Evolutionary conservation across 2,113 vertebrate genomes (phyloP), one percentile per base, ranked within the genome.

Genomic region (Phainopepla nitens): DNA sequence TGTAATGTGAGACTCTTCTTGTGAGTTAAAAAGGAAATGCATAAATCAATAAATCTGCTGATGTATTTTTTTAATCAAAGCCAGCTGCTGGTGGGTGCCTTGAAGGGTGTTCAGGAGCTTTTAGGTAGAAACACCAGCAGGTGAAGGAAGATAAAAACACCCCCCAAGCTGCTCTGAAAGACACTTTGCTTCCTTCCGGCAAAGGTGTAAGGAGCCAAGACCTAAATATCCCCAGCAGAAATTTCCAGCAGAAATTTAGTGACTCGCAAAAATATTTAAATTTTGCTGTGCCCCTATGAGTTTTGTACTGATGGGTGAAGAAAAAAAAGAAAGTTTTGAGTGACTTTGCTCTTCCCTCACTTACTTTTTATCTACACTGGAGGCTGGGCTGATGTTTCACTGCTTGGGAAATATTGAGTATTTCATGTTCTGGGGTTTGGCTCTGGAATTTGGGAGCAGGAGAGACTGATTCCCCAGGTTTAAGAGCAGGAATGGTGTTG

Each of bases 231-330:
- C 15, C 6, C 22, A 47, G 66, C 31, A 65, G 64, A 42, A 70
- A 11, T 61, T 47, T 10, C 6, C 22, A 47, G 66, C 31, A 65
- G 64, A 42, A 70, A 11, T 61, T 47, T 10, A 28, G 5, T 56
- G 27, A 36, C 7, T 39, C 2, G 0, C 13, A 64, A n/a, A 88
- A 60, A 31, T 15, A 18, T 12, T 39, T 9, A 9, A 60, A 13
- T 57, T 73, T 10, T 66, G 20, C 56, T n/a, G 15, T 65, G 27
- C 4, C 3, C 35, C 17, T 2, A 1, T 29, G 33, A 50, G 12
- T 33, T 85, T 35, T 84, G 22, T 56, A 10, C 7, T 49, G 31
- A 5, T 4, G 0, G 35, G 10, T 39, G 13, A 3, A 10, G 1
- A 1, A 1, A 3, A 36, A 39, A 39, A 39, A 39, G 12, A n/a